These are phyloP conservation scores for Alethe castanea DNA, from an alignment of 2,113 vertebrate genomes.

Conservation along the genomic window DNA sequence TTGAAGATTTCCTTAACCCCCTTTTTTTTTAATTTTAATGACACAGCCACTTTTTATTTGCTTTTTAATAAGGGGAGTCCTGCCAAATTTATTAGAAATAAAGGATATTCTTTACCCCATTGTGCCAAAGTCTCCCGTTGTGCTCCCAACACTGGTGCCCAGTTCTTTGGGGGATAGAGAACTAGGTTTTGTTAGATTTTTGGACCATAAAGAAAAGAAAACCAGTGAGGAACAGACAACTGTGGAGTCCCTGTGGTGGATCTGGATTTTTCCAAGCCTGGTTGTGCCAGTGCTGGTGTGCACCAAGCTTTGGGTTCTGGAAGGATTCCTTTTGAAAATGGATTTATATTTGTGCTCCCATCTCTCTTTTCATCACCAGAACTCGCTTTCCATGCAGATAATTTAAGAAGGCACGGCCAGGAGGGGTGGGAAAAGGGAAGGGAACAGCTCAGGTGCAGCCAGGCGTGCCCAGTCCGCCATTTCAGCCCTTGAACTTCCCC, in stretches of 20 bases:
- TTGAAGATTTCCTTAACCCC: not conserved
- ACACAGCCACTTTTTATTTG: not conserved
- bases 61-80: not conserved
- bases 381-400: not conserved
- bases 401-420: not conserved
- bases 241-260: not conserved
- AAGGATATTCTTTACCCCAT: not conserved
- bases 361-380: not conserved
- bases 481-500: not conserved
- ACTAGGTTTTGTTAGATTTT: not conserved
- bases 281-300: not conserved
- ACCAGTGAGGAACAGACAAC: not conserved
- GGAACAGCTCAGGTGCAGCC: not conserved
- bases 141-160: not conserved
- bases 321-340: not conserved
- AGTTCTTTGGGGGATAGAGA: not conserved
- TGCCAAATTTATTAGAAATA: not conserved
- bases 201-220: not conserved
- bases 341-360: not conserved
- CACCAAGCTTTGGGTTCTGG: not conserved
- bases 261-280: not conserved
- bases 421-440: not conserved
- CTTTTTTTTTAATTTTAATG: not conserved
- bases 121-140: not conserved
- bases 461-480: fast-evolving